These are phyloP conservation scores for Oryzias javanicus DNA, from an alignment of 2,113 vertebrate species.

Conservation along the genomic window DNA sequence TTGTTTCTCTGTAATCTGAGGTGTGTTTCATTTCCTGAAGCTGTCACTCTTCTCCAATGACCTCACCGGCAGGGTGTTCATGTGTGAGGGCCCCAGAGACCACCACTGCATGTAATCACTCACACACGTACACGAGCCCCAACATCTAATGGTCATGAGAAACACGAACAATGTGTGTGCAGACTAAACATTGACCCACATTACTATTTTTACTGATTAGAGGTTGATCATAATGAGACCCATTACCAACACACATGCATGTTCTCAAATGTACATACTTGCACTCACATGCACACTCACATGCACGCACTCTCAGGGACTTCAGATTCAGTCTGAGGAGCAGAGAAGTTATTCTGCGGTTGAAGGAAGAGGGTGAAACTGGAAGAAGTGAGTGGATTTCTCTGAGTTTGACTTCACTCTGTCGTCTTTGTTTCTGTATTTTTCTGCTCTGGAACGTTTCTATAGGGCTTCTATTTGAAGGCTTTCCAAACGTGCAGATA, in stretches of 20 bases:
- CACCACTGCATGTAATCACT: slow-evolving; percentile 47
- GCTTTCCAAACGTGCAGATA: not conserved
- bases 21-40: slow-evolving; percentile 75
- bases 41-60: slow-evolving; percentile 64
- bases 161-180: slow-evolving; percentile 33
- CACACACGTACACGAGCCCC: slow-evolving; percentile 29
- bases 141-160: slow-evolving; percentile 61
- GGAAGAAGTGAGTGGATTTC: slow-evolving; percentile 10
- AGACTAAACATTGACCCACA: slow-evolving; percentile 64
- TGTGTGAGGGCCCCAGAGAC: slow-evolving; percentile 48
- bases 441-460: not conserved
- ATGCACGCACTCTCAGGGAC: not conserved
- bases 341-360: slow-evolving; percentile 9
- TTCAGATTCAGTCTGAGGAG: slow-evolving; percentile 6
- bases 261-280: slow-evolving; percentile 2
- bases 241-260: slow-evolving; percentile 49
- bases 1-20: slow-evolving; percentile 69
- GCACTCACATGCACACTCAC: not conserved
- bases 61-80: slow-evolving; percentile 44
- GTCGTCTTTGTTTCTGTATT: not conserved
- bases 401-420: not conserved
- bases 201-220: slow-evolving; percentile 68
- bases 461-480: not conserved
- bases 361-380: not conserved
- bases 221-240: slow-evolving; percentile 54